Evolutionary conservation across 2,113 vertebrate genomes (phyloP), one percentile per base, ranked within the genome.

Genomic region (Brevimyrus niger): DNA sequence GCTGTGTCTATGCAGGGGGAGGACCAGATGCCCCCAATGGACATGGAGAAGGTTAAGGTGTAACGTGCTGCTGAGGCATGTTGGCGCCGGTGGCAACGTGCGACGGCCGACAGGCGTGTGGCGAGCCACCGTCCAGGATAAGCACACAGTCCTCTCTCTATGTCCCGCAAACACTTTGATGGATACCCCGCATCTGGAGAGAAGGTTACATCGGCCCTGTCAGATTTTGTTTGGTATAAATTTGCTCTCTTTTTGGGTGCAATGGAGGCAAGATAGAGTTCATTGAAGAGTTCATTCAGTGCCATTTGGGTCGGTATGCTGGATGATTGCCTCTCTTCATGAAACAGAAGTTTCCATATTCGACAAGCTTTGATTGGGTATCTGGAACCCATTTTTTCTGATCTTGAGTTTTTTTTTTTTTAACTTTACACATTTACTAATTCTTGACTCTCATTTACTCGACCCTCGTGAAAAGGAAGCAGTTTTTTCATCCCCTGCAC

Each of bases 31-130:
- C 42, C 96, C 0, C 94, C 96, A 47, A 92, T 96, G 0, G 96
- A 96, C 44, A 95, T 97, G 13, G 97, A 98, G 93, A 99, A 99
- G 82, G 97, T 97, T 35, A 92, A 95, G 0, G 94, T 95, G 85
- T 97, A 95, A 95, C 42, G 19, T 42, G 19, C 19, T 44, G 82
- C 19, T 47, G 1, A 19, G 19, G 48, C 21, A 35, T 47, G 11
- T 46, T 2, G n/a, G 31, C 9, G 17, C 53, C 17, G 3, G 31
- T 35, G 19, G 21, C 23, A 27, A 8, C 27, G 11, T 76, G 44
- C 9, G 38, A 55, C 83, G 15, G 10, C 21, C 19, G 23, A 89
- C 2, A 21, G 86, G 44, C 17, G 61, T 44, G 35, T 73, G 42
- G n/a, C 5, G 51, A 27, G 69, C 46, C 50, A n/a, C 19, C 4